Base-by-base conservation (phyloP, 1,140 invertebrate species). In the Drosophila erecta region DNA sequence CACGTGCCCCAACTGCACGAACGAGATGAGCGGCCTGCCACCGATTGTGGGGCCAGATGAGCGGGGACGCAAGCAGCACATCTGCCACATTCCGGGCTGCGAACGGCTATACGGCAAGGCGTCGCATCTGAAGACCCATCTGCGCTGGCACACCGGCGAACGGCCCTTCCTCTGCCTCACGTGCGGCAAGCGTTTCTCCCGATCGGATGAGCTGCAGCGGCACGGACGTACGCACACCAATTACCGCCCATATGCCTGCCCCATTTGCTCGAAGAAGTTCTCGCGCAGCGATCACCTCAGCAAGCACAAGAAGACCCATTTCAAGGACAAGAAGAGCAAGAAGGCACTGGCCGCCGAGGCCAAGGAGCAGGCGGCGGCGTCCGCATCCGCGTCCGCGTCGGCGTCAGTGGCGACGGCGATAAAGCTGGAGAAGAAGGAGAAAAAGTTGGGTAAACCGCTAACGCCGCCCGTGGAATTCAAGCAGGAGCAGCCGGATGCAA, bases 71-170 rank as follows among this genome's bases (percentile, higher is more conserved):
- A 94, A 95, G 59, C 95, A 96, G 74, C 98, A 99, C 92, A 95
- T 97, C 14, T 99, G 98, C 92, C 97, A 98, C 92, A 95, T 98
- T 27, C 95, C 96, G 4, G 97, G 96, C n/a, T 99, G 98, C 92
- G 95, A 95, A 58, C 98, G 98, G 92, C 95, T 97, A 10, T 98
- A 98, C 86, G 96, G 96, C 0, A 98, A 98, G 91, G 98, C 97
- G 0, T 98, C 97, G 0, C 97, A 98, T 91, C 91, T 98, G 17
- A 95, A 98, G 84, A 97, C 97, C 0, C 97, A 98, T 93, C 92
- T 98, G 0, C 94, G 97, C 38, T 97, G 95, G 96, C 97, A 97
- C 76, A 96, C 95, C 0, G 96, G 96, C 1, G 96, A 97, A 81
- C 92, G 96, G 24, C 95, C 95, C 0, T 96, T 95, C 77, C 92